Percentiles rank a stretch among this genome's conserved stretches.
These are phyloP conservation scores for Vireo altiloquus DNA, from an alignment of 2,113 vertebrate genomes.

Conservation along the genomic window DNA sequence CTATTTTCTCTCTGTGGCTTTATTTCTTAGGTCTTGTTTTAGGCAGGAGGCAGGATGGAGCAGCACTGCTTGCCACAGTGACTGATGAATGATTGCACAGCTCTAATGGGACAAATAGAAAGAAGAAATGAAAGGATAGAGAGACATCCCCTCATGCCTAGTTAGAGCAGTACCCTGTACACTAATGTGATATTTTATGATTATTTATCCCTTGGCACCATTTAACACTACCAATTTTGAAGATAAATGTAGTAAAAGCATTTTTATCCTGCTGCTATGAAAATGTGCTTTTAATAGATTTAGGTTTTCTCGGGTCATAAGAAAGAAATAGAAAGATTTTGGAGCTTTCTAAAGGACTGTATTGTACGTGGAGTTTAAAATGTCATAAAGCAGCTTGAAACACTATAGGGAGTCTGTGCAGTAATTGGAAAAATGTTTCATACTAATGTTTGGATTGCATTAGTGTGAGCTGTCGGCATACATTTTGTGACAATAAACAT, in stretches of 20 bases:
- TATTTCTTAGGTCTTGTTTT: neutral
- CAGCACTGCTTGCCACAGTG: neutral
- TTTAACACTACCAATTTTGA: constrained; percentile 65
- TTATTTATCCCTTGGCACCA: constrained; percentile 66
- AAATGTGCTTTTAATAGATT: constrained; percentile 68
- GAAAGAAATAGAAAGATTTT: constrained; percentile 51
- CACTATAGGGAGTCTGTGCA: constrained; percentile 66
- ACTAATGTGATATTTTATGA: constrained; percentile 67
- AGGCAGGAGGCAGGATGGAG: neutral
- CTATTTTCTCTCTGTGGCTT: neutral
- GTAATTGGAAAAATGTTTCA: constrained; percentile 72
- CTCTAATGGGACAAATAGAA: constrained; percentile 53
- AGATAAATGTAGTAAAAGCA: constrained; percentile 63
- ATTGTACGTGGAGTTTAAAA: constrained; percentile 83
- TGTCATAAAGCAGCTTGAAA: constrained; percentile 80
- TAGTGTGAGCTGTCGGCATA: constrained; percentile 44
- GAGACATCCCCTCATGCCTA: constrained; percentile 38
- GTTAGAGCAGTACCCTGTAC: constrained; percentile 47
- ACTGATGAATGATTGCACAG: constrained; percentile 33
- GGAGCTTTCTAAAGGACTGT: constrained; percentile 60
- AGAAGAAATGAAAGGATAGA: constrained; percentile 57
- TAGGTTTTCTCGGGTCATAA: constrained; percentile 56
- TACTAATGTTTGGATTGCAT: constrained; percentile 67
- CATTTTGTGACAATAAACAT: constrained; percentile 53
- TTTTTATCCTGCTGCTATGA: constrained; percentile 63